Percentiles rank a stretch among this genome's conserved stretches.
Evolutionary conservation across 1,140 invertebrate species (phyloP).

Genomic region (Asbolus verrucosus): DNA sequence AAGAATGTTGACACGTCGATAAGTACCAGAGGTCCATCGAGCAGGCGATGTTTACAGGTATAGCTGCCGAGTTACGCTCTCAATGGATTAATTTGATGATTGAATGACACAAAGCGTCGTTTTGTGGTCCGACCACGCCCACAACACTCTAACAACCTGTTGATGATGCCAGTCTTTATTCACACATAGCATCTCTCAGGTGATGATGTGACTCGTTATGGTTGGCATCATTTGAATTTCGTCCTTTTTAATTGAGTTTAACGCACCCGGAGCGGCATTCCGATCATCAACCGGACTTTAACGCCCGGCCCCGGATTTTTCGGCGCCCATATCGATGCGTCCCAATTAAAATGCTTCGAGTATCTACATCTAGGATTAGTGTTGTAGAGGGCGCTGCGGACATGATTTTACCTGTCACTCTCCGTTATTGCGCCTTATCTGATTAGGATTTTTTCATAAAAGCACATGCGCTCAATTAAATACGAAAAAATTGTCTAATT

Average conservation of each 20-base stretch:
- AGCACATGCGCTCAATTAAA: constrained; percentile 11
- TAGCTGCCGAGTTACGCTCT: constrained; percentile 49
- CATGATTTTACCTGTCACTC: too few species aligned
- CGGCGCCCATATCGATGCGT: not conserved
- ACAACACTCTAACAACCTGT: constrained; percentile 55
- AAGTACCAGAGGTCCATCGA: not conserved
- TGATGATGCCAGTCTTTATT: constrained; percentile 56
- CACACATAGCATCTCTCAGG: constrained; percentile 46
- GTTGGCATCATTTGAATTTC: constrained; percentile 23
- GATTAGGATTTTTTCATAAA: not conserved
- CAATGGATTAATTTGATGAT: constrained; percentile 59
- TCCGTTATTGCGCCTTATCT: constrained; percentile 6
- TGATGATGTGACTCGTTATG: constrained; percentile 39
- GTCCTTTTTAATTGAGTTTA: constrained; percentile 39
- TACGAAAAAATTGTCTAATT: constrained; percentile 3
- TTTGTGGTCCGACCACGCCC: constrained; percentile 52
- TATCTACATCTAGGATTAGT: too few species aligned
- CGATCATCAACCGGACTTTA: constrained; percentile 4
- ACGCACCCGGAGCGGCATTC: constrained; percentile 15
- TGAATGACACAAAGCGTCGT: constrained; percentile 58
- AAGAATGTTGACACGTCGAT: not conserved
- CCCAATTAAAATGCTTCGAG: constrained; percentile 23
- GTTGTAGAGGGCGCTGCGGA: too few species aligned
- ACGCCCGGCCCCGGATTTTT: not conserved
- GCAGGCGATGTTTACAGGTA: constrained; percentile 34